Conservation (phyloP, 2,797 vertebrate species). For the Eupleurogrammus muticus region DNA sequence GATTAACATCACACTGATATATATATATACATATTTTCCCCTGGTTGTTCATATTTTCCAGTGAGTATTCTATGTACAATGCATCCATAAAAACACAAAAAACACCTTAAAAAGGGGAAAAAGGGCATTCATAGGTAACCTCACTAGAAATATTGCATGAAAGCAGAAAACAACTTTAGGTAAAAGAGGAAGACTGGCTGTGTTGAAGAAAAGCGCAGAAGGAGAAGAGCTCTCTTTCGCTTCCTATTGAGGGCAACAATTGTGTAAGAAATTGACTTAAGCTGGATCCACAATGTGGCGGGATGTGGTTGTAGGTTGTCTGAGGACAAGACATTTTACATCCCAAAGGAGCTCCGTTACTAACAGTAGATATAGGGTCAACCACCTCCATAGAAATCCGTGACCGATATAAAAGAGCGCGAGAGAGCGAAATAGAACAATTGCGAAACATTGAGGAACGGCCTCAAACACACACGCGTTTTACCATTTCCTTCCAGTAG, state of each 20-base stretch:
- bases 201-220: conserved; percentile 57
- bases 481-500: conserved; percentile 30
- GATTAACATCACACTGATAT: not conserved
- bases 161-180: conserved; percentile 48
- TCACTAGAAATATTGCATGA: conserved; percentile 9
- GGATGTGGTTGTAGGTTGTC: conserved; percentile 41
- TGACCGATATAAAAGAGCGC: not conserved
- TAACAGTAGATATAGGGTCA: conserved; percentile 39
- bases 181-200: conserved; percentile 58
- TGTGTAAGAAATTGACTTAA: conserved; percentile 47
- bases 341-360: conserved; percentile 58
- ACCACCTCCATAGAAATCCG: conserved; percentile 35
- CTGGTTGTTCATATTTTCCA: not conserved
- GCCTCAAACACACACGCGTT: conserved; percentile 27
- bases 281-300: conserved; percentile 29
- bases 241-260: conserved; percentile 39
- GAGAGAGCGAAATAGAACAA: not conserved
- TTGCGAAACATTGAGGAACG: conserved; percentile 40
- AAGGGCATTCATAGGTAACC: conserved; percentile 1
- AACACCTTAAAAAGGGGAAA: not conserved
- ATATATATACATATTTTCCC: not conserved
- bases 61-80: not conserved
- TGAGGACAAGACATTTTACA: conserved; percentile 59
- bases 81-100: not conserved
- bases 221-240: conserved; percentile 52